A percentile compares a stretch with the other conserved stretches of the same genome.
Evolutionary conservation across 2,797 vertebrate species (phyloP).

Genomic region (Huso huso): DNA sequence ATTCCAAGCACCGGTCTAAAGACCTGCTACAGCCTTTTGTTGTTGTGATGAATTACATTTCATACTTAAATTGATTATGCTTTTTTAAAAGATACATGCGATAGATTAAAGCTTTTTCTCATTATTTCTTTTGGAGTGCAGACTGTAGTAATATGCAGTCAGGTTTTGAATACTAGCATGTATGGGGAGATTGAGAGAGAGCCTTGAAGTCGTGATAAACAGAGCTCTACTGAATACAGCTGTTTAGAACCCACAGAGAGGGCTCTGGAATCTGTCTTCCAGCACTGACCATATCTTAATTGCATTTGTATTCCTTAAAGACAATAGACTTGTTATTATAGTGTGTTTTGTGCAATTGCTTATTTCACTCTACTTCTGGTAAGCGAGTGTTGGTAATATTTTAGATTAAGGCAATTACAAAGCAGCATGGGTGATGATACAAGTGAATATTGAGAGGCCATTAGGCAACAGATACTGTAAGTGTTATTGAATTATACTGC

Average conservation of each 20-base stretch:
- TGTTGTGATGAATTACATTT: too few relatives aligned
- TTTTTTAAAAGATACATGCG: too few relatives aligned
- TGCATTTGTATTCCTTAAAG: constrained; percentile 9
- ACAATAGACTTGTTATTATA: constrained; percentile 5
- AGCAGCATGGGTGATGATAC: background rate
- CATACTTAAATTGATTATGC: too few relatives aligned
- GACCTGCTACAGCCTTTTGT: too few relatives aligned
- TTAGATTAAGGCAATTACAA: background rate
- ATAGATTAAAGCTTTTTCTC: too few relatives aligned
- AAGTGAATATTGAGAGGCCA: background rate
- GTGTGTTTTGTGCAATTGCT: background rate
- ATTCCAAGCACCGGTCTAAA: too few relatives aligned
- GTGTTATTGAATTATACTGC: background rate
- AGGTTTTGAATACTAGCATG: too few relatives aligned
- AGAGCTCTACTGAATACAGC: background rate
- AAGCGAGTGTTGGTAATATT: background rate
- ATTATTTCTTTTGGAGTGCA: too few relatives aligned
- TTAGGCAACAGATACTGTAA: background rate
- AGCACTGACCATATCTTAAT: constrained; percentile 5
- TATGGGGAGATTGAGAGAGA: too few relatives aligned
- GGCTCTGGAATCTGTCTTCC: background rate
- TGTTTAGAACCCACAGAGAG: background rate
- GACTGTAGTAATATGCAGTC: too few relatives aligned
- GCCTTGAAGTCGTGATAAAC: background rate
- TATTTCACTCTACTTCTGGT: background rate